phyloP scores from a whole-genome alignment of 2,888 invertebrate species.

The Acanthosepion lycidas region DNA sequence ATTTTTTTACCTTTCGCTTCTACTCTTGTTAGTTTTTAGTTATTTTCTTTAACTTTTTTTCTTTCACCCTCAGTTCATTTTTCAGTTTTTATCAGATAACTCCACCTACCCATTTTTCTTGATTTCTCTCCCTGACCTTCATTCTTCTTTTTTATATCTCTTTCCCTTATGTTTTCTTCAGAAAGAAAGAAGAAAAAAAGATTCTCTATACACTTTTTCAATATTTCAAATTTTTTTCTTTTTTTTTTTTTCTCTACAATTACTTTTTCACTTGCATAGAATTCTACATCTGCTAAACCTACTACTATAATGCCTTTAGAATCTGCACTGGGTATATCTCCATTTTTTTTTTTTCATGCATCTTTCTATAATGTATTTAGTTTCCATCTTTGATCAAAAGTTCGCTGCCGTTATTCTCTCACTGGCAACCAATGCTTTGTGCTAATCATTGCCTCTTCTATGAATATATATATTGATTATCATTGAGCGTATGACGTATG shows the following conservation, averaged over 20 bases:
- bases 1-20: not conserved
- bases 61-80: constrained; percentile 15
- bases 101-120: not conserved
- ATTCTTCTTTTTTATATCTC: not conserved
- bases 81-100: not conserved
- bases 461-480: constrained; percentile 33
- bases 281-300: not conserved
- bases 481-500: constrained; percentile 14
- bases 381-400: not conserved
- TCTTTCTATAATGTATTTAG: not conserved
- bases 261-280: not conserved
- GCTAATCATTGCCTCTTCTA: constrained; percentile 5
- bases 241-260: not conserved
- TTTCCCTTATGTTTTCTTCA: not conserved
- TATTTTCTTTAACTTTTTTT: not conserved
- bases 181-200: not conserved
- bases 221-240: too few relatives aligned
- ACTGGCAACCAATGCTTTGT: not conserved
- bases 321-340: constrained; percentile 2
- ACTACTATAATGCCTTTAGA: not conserved
- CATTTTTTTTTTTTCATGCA: not conserved
- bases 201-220: too few relatives aligned
- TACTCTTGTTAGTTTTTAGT: not conserved
- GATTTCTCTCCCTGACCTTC: not conserved
- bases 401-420: not conserved